These are phyloP conservation scores for Notamacropus eugenii DNA, from an alignment of 2,797 vertebrate genomes.

Conservation along the genomic window DNA sequence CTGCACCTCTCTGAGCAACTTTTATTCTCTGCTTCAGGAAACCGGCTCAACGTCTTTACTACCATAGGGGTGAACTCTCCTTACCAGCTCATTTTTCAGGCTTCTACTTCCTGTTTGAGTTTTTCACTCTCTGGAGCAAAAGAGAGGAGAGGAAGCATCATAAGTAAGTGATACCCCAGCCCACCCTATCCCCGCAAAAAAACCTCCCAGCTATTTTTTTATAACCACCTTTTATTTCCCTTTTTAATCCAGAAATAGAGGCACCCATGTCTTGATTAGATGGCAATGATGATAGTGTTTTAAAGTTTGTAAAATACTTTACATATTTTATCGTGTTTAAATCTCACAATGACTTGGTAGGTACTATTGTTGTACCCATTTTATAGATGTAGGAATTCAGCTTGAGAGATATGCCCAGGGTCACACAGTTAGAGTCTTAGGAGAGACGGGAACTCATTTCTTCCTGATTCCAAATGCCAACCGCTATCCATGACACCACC, in stretches of 20 bases:
- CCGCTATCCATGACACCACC: not conserved
- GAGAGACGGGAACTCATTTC: not conserved
- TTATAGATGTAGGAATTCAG: not conserved
- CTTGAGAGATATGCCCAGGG: not conserved
- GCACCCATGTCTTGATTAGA: not conserved
- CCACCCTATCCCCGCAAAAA: not conserved
- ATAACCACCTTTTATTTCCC: not conserved
- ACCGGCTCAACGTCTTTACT: not conserved
- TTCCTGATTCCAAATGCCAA: not conserved
- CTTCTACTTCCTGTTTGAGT: slow-evolving; percentile 74
- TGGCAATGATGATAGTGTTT: not conserved
- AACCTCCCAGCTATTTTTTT: not conserved
- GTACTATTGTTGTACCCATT: not conserved
- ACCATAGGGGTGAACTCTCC: slow-evolving; percentile 67
- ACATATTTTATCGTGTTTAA: not conserved
- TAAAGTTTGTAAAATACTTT: not conserved
- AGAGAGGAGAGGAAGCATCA: not conserved
- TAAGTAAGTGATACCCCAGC: not conserved
- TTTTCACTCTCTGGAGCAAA: slow-evolving; percentile 75
- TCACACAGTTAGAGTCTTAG: not conserved
- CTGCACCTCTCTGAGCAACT: not conserved
- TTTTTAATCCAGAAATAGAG: not conserved
- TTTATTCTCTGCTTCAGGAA: not conserved
- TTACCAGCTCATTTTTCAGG: slow-evolving; percentile 75
- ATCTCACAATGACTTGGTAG: not conserved